These are phyloP conservation scores for Teinopalpus imperialis DNA, from an alignment of 2,888 invertebrate species.

Conservation along the genomic window DNA sequence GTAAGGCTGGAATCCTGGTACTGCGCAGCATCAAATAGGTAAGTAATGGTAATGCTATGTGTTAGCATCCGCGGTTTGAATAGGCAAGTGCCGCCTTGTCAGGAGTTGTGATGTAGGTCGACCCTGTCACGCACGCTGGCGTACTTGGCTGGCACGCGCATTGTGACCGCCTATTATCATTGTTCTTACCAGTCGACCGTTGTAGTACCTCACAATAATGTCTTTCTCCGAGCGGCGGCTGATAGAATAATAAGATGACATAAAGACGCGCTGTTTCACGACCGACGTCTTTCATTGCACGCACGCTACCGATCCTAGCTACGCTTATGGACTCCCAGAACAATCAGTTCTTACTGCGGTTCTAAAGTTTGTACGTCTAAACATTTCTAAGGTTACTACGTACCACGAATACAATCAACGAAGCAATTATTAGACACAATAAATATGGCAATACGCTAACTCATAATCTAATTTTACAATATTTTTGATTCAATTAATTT, in stretches of 20 bases:
- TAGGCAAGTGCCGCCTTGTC: constrained; percentile 46
- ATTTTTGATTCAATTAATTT: too few relatives aligned
- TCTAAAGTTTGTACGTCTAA: background rate
- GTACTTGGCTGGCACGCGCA: constrained; percentile 28
- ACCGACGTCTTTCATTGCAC: constrained; percentile 16
- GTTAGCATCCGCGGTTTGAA: constrained; percentile 52
- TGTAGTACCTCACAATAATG: constrained; percentile 25
- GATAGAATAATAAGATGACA: constrained; percentile 26
- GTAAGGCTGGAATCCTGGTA: constrained; percentile 23
- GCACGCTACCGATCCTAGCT: background rate
- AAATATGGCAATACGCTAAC: too few relatives aligned
- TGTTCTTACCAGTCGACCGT: constrained; percentile 38
- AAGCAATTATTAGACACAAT: too few relatives aligned
- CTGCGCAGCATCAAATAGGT: constrained; percentile 46
- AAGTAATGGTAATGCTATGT: constrained; percentile 68
- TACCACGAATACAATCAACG: constrained; percentile 7
- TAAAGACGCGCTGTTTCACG: constrained; percentile 18
- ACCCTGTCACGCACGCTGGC: constrained; percentile 54
- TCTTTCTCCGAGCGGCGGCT: constrained; percentile 16
- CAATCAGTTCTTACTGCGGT: constrained; percentile 8
- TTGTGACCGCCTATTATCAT: constrained; percentile 40
- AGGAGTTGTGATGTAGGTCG: constrained; percentile 53
- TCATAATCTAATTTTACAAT: too few relatives aligned
- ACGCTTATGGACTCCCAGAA: background rate
- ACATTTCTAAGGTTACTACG: constrained; percentile 4